phyloP scores from a whole-genome alignment of 2,797 vertebrate genomes.

The Myotis planiceps region DNA sequence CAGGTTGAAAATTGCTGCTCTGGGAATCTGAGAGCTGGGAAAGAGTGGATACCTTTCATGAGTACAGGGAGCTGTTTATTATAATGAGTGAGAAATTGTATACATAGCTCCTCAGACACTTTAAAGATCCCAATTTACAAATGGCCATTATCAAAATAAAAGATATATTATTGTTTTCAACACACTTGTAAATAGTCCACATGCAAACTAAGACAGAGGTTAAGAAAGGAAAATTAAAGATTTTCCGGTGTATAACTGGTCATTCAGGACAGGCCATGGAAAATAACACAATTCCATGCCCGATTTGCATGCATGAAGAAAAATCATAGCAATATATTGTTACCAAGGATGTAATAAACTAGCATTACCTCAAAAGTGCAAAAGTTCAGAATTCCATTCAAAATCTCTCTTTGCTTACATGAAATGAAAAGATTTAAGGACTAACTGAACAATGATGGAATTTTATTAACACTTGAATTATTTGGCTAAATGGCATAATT shows the following conservation, averaged over 20 bases:
- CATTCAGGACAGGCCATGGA: neutral
- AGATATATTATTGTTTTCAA: neutral
- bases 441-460: constrained; percentile 15
- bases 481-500: neutral
- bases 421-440: constrained; percentile 44
- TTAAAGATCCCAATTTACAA: constrained; percentile 20
- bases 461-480: constrained; percentile 43
- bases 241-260: neutral
- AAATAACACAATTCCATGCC: neutral
- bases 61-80: neutral
- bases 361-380: neutral
- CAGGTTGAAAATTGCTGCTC: neutral
- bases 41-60: neutral
- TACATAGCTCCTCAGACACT: neutral
- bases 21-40: neutral
- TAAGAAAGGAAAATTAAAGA: constrained; percentile 10
- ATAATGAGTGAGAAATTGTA: neutral
- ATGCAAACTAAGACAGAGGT: neutral
- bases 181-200: neutral
- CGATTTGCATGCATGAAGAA: neutral
- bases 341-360: neutral
- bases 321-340: constrained; percentile 32
- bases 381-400: constrained; percentile 13
- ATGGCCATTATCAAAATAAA: neutral
- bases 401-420: constrained; percentile 33